Conservation (phyloP, 2,797 vertebrate genomes). For the Muscicapa striata region DNA sequence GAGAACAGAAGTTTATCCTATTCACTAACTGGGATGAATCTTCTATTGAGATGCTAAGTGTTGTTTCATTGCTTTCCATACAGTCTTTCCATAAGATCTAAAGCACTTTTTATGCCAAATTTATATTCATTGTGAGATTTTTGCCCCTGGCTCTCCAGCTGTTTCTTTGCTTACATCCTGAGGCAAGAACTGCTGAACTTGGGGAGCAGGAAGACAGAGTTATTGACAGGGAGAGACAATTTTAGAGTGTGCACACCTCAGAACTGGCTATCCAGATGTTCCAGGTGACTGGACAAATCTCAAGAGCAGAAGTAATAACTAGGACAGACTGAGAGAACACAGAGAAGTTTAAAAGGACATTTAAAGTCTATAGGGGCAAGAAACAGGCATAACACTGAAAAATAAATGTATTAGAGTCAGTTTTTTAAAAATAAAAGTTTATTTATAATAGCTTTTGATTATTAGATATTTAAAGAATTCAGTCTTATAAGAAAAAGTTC, state of each 20-base stretch:
- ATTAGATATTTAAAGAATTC: neutral
- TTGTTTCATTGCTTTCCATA: slow-evolving; percentile 23
- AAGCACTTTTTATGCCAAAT: slow-evolving; percentile 17
- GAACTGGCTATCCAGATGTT: neutral
- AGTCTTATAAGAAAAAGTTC: neutral
- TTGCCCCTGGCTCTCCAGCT: slow-evolving; percentile 41
- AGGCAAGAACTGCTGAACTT: slow-evolving; percentile 44
- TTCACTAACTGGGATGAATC: slow-evolving; percentile 37
- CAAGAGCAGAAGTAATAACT: neutral
- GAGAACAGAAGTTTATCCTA: slow-evolving; percentile 50
- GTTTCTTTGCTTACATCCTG: slow-evolving; percentile 18
- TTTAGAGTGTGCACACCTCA: neutral
- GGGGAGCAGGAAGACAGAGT: neutral
- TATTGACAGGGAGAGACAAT: neutral
- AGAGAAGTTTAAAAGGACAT: neutral
- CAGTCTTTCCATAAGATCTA: slow-evolving; percentile 11
- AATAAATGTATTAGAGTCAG: neutral
- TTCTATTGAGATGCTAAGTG: slow-evolving; percentile 64
- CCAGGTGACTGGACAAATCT: neutral
- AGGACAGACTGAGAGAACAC: neutral
- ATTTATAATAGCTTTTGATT: neutral
- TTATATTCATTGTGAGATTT: slow-evolving; percentile 22
- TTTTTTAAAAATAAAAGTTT: neutral
- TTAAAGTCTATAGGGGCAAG: neutral
- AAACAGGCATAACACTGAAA: neutral